A percentile compares a stretch with the other conserved stretches of the same genome.
Conservation (phyloP, 2,888 invertebrate species). For the Drosophila formosana region DNA sequence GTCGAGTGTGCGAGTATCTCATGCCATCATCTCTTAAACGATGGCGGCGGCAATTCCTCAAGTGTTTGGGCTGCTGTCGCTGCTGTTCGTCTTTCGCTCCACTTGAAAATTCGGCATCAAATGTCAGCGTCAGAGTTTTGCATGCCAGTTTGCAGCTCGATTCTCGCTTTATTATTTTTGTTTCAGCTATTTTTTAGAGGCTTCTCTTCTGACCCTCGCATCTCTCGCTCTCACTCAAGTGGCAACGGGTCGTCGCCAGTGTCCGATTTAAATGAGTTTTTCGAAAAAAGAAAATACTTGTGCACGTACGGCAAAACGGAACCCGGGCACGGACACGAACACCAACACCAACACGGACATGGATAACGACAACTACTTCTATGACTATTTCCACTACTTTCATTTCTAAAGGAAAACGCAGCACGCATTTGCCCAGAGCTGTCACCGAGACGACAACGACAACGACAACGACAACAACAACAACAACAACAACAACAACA, state of each 20-base stretch:
- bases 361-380: slow-evolving; percentile 60
- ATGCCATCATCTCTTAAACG: slow-evolving; percentile 79
- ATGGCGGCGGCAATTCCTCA: slow-evolving; percentile 80
- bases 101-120: slow-evolving; percentile 82
- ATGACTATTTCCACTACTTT: slow-evolving; percentile 62
- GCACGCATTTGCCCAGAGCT: slow-evolving; percentile 56
- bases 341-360: slow-evolving; percentile 41
- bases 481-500: slow-evolving; percentile 2
- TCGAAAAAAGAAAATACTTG: slow-evolving; percentile 70
- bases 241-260: slow-evolving; percentile 50
- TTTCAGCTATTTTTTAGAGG: slow-evolving; percentile 11
- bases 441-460: slow-evolving; percentile 39
- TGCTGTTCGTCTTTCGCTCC: slow-evolving; percentile 60
- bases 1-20: slow-evolving; percentile 66
- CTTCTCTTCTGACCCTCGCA: not conserved
- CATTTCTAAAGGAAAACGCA: slow-evolving; percentile 56
- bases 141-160: slow-evolving; percentile 72
- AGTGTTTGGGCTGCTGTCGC: slow-evolving; percentile 73
- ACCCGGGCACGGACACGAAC: slow-evolving; percentile 15
- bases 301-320: slow-evolving; percentile 70
- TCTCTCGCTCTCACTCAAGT: slow-evolving; percentile 43
- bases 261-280: slow-evolving; percentile 80
- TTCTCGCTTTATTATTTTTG: slow-evolving; percentile 52
- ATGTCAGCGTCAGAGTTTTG: slow-evolving; percentile 78
- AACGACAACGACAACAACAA: not conserved